Percentiles rank a stretch among this genome's conserved stretches.
These are phyloP conservation scores for Dioctria rufipes DNA, from an alignment of 2,888 invertebrate species.

Conservation along the genomic window DNA sequence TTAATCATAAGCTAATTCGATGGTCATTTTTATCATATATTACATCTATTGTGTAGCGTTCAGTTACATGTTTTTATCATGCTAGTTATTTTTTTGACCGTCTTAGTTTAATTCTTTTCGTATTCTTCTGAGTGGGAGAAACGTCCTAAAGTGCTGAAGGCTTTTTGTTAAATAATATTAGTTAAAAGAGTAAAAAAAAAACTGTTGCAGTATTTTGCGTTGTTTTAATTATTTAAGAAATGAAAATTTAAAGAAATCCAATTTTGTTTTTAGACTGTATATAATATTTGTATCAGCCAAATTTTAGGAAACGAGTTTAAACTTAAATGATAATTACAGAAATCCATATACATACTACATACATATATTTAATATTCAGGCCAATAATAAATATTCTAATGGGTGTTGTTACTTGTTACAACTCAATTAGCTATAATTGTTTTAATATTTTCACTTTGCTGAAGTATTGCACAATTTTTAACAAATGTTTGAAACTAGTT, in stretches of 20 bases:
- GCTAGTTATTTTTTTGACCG: conserved; percentile 34
- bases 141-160: conserved; percentile 44
- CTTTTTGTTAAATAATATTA: conserved; percentile 45
- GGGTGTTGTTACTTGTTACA: conserved; percentile 44
- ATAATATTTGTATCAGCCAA: conserved; percentile 17
- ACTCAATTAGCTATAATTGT: conserved; percentile 41
- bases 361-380: conserved; percentile 2
- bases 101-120: conserved; percentile 12
- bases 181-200: background rate
- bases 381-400: conserved; percentile 27
- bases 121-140: background rate
- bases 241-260: conserved; percentile 14
- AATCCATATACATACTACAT: background rate
- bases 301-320: conserved; percentile 11
- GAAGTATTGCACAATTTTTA: conserved; percentile 34
- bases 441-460: conserved; percentile 41
- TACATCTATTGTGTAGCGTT: conserved; percentile 37
- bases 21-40: conserved; percentile 29
- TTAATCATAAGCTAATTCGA: conserved; percentile 25
- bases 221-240: conserved; percentile 45
- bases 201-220: conserved; percentile 42
- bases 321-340: conserved; percentile 18
- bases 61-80: conserved; percentile 26
- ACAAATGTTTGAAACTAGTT: conserved; percentile 14
- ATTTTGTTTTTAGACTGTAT: conserved; percentile 19